A percentile compares a stretch with the other conserved stretches of the same genome.
Conservation (phyloP, 2,113 vertebrate genomes). For the Oenanthe oenanthe region DNA sequence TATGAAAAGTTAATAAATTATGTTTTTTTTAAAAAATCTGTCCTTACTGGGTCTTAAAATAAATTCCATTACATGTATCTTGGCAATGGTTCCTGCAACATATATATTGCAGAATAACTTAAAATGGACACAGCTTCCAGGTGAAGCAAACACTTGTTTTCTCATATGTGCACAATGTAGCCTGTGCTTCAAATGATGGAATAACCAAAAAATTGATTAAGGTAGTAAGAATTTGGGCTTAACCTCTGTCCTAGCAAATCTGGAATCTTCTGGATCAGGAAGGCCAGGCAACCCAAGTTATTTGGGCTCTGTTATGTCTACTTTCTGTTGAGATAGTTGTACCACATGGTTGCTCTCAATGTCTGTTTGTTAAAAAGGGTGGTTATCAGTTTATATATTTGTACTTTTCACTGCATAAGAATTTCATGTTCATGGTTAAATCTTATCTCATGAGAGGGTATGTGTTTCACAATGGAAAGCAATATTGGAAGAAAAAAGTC, state of each 20-base stretch:
- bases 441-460: background rate
- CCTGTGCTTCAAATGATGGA: background rate
- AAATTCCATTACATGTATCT: background rate
- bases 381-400: background rate
- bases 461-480: conserved; percentile 4
- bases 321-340: background rate
- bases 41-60: background rate
- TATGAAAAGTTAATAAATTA: background rate
- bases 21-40: background rate
- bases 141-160: background rate
- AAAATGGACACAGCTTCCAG: background rate
- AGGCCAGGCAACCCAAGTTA: background rate
- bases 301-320: conserved; percentile 34
- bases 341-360: background rate
- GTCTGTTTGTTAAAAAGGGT: background rate
- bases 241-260: background rate
- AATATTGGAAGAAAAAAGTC: conserved; percentile 14
- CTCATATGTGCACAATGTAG: background rate
- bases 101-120: background rate
- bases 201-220: background rate
- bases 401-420: conserved; percentile 2
- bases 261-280: background rate
- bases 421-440: background rate
- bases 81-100: background rate
- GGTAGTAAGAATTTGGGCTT: background rate